Base-by-base conservation (phyloP, 1,140 invertebrate species). In the Drosophila lini region DNA sequence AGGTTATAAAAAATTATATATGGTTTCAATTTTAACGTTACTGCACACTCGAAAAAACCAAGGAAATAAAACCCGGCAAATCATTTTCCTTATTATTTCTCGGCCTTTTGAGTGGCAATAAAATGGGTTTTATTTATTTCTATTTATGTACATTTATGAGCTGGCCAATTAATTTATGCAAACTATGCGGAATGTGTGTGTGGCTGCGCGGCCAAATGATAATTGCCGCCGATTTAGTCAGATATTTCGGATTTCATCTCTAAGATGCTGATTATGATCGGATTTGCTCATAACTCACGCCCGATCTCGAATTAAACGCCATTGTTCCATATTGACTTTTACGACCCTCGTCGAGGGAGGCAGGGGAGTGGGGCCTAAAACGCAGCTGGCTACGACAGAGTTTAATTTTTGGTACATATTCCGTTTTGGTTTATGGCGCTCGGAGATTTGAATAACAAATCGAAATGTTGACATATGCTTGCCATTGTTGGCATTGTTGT, bases 391-490 rank as follows among this genome's bases (percentile, higher is more conserved):
- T 48, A 13, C 52, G 38, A 36, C 57, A 79, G 47, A 67, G 79
- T 88, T 79, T 73, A 76, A 45, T 79, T 82, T 76, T 78, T 80
- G 58, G 64, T 78, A 41, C 50, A n/a, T 55, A 40, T 50, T 38
- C 22, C 60, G 63, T 25, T 19, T 44, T 69, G 50, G 22, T 70
- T 86, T 86, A 78, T 86, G 81, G 77, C 69, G 62, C 61, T 70
- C 64, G 53, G 52, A 44, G 58, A 88, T 88, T 88, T 83, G 77
- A 83, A 88, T 88, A 83, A 88, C 80, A 88, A 88, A 88, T 80
- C 80, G 67, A 88, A 83, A 83, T 83, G 83, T 83, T 83, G 83
- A 88, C 80, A 85, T 85, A 81, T 85, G 78, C 70, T 86, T 75
- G 82, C 73, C 80, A 78, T 88, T 88, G 67, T 80, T 74, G 71